Evolutionary conservation across 2,888 invertebrate genomes (phyloP).

Genomic region (Caenorhabditis sinica): DNA sequence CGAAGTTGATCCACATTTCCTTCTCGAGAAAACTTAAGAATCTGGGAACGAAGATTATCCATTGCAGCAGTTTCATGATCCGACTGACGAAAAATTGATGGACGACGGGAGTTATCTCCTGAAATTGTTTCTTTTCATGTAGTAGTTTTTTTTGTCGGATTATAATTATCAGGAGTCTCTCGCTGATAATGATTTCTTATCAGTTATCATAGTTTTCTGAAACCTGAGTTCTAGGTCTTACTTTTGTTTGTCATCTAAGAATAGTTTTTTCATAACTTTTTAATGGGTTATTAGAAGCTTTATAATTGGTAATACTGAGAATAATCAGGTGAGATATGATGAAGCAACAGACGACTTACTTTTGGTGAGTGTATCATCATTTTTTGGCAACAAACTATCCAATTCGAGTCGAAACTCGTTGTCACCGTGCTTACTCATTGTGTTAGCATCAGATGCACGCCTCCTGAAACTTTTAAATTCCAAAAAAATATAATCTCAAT

Average conservation of each 20-base stretch:
- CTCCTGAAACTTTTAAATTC: not conserved
- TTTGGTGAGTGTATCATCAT: constrained; percentile 25
- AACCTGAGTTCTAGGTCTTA: not conserved
- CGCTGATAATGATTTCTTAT: constrained; percentile 1
- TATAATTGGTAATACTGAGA: too few species aligned
- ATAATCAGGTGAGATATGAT: too few species aligned
- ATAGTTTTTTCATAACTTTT: too few species aligned
- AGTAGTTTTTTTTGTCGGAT: not conserved
- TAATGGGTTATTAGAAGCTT: too few species aligned
- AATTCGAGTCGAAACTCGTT: constrained; percentile 41
- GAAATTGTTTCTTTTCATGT: not conserved
- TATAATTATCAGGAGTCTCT: not conserved
- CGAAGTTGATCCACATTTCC: constrained; percentile 28
- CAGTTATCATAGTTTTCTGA: not conserved
- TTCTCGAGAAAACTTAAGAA: constrained; percentile 48
- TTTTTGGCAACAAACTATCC: constrained; percentile 19
- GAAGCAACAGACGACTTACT: constrained; percentile 33
- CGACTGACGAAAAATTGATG: constrained; percentile 41
- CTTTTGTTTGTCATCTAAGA: not conserved
- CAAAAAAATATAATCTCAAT: not conserved
- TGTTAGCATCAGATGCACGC: not conserved
- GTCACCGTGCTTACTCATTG: constrained; percentile 43
- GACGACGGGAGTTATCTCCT: constrained; percentile 29
- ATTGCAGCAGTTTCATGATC: constrained; percentile 12
- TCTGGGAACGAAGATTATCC: constrained; percentile 47